Conservation (phyloP, 2,113 vertebrate species). For the Mustela nigripes region DNA sequence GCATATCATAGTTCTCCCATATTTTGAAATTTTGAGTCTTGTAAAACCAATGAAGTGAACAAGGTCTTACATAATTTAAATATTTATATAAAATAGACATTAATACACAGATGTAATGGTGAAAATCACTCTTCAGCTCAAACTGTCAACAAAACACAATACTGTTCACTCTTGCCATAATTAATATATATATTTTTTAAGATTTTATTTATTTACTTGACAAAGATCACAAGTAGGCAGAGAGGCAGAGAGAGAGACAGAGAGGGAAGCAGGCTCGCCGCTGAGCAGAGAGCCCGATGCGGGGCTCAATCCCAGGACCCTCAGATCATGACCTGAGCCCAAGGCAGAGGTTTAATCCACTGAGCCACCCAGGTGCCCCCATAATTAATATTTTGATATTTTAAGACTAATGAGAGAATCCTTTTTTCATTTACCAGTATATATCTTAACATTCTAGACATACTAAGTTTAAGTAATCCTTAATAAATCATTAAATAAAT, state of each 20-base stretch:
- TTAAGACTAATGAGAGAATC: not conserved
- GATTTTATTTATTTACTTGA: too few species aligned
- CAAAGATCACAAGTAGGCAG: too few species aligned
- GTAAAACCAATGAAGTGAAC: not conserved
- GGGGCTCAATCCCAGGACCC: too few species aligned
- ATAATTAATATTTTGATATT: slow-evolving; percentile 12
- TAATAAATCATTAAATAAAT: slow-evolving; percentile 31
- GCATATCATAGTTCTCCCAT: not conserved
- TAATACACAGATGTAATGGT: not conserved
- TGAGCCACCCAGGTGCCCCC: too few species aligned
- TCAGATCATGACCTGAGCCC: too few species aligned
- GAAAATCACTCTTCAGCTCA: slow-evolving; percentile 57
- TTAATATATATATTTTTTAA: not conserved
- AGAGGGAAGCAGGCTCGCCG: too few species aligned
- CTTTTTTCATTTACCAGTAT: slow-evolving; percentile 29
- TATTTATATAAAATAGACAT: not conserved
- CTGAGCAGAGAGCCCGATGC: too few species aligned
- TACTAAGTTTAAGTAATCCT: not conserved
- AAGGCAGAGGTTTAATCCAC: too few species aligned
- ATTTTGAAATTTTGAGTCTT: slow-evolving; percentile 36
- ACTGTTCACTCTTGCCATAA: not conserved
- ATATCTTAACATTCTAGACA: not conserved
- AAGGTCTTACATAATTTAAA: not conserved
- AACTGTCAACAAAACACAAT: not conserved
- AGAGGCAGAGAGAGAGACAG: too few species aligned